A percentile compares a stretch with the other conserved stretches of the same genome.
Evolutionary conservation across 2,113 vertebrate genomes (phyloP).

Genomic region (Trochalopteron elliotii): DNA sequence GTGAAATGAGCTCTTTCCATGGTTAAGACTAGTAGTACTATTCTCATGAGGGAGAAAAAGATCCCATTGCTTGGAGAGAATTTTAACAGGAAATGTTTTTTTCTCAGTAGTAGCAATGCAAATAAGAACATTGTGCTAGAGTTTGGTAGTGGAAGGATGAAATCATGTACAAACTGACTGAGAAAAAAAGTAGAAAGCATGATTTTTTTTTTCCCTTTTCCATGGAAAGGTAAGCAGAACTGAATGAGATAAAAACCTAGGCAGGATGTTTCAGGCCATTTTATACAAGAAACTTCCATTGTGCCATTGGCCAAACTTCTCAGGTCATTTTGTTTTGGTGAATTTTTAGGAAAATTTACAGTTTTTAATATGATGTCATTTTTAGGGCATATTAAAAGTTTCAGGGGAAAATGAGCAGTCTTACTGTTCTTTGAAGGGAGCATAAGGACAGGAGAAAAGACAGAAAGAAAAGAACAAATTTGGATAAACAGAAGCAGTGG

Average conservation of each 20-base stretch:
- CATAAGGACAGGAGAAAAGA: background rate
- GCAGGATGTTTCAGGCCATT: background rate
- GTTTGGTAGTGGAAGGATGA: background rate
- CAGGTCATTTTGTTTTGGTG: background rate
- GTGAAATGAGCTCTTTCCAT: background rate
- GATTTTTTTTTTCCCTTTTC: background rate
- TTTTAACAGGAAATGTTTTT: slow-evolving; percentile 5
- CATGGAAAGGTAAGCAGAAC: background rate
- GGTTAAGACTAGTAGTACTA: background rate
- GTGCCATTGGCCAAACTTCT: background rate
- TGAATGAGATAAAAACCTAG: background rate
- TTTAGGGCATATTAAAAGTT: background rate
- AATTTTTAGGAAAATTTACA: background rate
- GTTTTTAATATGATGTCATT: background rate
- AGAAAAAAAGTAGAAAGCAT: background rate
- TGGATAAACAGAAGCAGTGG: background rate
- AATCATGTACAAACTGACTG: background rate
- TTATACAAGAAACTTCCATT: background rate
- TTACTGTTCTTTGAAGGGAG: background rate
- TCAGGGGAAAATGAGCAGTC: background rate
- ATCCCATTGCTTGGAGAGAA: background rate
- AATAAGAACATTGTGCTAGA: background rate
- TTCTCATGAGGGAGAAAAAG: background rate
- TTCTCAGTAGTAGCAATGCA: background rate
- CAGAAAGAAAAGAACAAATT: background rate